Evolutionary conservation across 1,140 invertebrate genomes (phyloP), one percentile per base, ranked within the genome.

Genomic region (Diprion similis): DNA sequence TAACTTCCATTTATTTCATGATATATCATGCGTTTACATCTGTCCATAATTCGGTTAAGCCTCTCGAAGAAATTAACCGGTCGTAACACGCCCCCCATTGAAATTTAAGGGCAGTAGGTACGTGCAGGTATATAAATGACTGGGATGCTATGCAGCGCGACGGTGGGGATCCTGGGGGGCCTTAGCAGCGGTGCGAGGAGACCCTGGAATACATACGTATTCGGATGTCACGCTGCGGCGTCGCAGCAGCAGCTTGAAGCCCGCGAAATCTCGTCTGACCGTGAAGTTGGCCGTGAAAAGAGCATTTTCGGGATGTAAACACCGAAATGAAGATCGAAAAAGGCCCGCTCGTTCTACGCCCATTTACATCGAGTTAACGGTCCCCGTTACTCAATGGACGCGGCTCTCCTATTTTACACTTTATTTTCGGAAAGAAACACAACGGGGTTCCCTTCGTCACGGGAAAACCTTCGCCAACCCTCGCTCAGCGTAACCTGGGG

Each of bases 341-440:
- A 59, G 51, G 75, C 69, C 72, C 68, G n/a, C 66, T 65, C 73
- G 67, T 68, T 19, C 11, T 45, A 68, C 67, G 18, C 67, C 67
- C 19, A 68, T 86, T 86, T 85, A 81, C 78, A 80, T 79, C 82
- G 77, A 86, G 85, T 86, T 86, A 86, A 87, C 86, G 86, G 85
- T 86, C 51, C n/a, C 85, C 82, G 83, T 84, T 15, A 80, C 76
- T 78, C 80, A 84, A 84, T 84, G 78, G 76, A 80, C 75, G 70
- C 51, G 75, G 51, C 51, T 59, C n/a, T 17, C n/a, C 11, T 37
- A 37, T 59, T 59, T 59, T 59, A 59, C 24, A 75, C 79, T 78
- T 82, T 82, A 82, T 81, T 78, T 79, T 68, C 73, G 75, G 71
- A 81, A 83, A 86, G 86, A 85, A 83, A 83, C 79, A 84, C 79